Evolutionary conservation across 30 jellyfish, hydroid and myxozoan species (phyloP), one percentile per base, ranked within the genome.

Genomic region (Chironex yamaguchii): DNA sequence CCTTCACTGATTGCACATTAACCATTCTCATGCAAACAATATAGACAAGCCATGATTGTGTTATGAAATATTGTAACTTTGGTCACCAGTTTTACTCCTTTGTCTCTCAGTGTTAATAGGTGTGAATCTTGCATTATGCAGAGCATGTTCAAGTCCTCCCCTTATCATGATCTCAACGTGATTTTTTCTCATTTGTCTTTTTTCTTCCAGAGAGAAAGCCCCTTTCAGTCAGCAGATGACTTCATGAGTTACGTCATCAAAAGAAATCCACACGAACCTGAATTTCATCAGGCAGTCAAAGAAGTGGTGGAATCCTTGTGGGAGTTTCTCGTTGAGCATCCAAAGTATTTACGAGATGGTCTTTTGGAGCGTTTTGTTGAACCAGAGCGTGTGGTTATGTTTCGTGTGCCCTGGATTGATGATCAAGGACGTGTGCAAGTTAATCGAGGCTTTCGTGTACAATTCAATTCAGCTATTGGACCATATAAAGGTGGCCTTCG

Each of bases 401-500:
- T 91, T 80, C 96, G 96, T 9, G 98, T 91, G 12, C 94, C 98
- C 14, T 91, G 98, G 98, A 64, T 67, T 31, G 98, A 91, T 35
- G 98, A 91, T 84, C 32, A 48, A 28, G 98, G 98, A 0, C 68
- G 58, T 2, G 96, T 85, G 29, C 98, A 85, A 36, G 88, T 91
- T 21, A 91, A 91, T 72, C 93, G 98, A 32, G 98, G 98, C 35
- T 91, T n/a, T 67, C 89, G 98, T 2, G 87, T 91, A 42, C 96
- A 91, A 67, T 91, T 91, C 91, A 91, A 85, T 68, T 91, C 98
- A 21, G 92, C 98, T 11, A 91, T 91, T 52, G 98, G 98, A 23
- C 98, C 98, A 24, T 91, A 85, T 94, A 91, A 91, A 34, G 98
- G 98, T 58, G 98, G 98, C 34, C 81, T 91, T 29, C 68, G 98